These are phyloP conservation scores for Bubo bubo DNA, from an alignment of 2,113 vertebrate genomes.

Conservation along the genomic window DNA sequence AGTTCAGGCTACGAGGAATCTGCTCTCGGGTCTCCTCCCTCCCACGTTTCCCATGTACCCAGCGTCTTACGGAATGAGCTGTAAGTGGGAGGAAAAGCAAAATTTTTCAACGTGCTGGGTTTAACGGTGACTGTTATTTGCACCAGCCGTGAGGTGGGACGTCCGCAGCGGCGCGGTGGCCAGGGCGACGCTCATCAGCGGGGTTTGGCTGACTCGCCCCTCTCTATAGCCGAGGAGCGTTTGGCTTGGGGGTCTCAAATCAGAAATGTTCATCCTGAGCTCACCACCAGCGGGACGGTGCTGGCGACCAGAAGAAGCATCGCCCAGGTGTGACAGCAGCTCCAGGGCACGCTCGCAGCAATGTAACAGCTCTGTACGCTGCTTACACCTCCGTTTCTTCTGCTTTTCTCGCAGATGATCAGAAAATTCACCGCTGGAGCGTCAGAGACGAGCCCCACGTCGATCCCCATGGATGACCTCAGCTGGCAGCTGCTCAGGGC, in stretches of 20 bases:
- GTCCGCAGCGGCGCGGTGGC: fast-evolving
- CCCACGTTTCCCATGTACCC: neutral
- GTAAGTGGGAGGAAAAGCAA: neutral
- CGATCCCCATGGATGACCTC: neutral
- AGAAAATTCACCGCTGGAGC: neutral
- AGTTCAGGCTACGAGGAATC: neutral
- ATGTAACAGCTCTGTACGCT: fast-evolving
- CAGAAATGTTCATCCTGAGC: neutral
- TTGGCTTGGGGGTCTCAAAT: neutral
- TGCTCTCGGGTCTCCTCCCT: neutral
- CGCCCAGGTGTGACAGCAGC: neutral
- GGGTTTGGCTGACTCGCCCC: neutral
- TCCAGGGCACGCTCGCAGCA: neutral
- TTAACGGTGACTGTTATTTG: neutral
- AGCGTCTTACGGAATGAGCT: fast-evolving
- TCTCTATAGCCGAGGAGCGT: fast-evolving
- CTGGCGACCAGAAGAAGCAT: neutral
- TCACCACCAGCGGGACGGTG: fast-evolving
- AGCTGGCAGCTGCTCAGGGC: neutral
- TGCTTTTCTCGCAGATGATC: neutral
- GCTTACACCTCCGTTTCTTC: neutral
- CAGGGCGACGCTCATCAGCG: fast-evolving
- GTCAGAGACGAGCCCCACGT: fast-evolving
- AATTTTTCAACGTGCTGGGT: neutral
- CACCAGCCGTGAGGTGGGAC: neutral